Conservation (phyloP, 1,140 invertebrate species). For the Eubasilissa regina region DNA sequence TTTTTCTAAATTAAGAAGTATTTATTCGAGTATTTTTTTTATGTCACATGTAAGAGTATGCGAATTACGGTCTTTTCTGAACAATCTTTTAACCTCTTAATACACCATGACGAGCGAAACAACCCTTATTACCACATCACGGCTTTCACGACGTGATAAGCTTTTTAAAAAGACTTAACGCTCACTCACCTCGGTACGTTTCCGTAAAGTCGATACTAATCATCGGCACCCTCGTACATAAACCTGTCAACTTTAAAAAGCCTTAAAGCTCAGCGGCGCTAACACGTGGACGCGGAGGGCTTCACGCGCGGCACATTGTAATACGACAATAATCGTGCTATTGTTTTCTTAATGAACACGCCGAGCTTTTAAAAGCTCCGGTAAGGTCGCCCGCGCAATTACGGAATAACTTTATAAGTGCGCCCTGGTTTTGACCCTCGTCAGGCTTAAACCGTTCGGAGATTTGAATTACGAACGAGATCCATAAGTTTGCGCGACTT, state of each 20-base stretch:
- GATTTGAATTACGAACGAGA: conserved; percentile 11
- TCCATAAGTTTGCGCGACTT: conserved; percentile 5
- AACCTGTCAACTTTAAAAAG: conserved; percentile 46
- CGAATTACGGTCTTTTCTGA: too few relatives aligned
- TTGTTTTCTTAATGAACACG: conserved; percentile 45
- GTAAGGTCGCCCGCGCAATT: conserved; percentile 29
- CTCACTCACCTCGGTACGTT: conserved; percentile 13
- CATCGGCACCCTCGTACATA: conserved; percentile 22
- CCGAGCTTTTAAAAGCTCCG: conserved; percentile 41
- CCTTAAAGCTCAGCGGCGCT: neutral
- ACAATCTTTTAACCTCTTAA: neutral
- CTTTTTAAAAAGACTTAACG: conserved; percentile 4
- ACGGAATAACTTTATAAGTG: conserved; percentile 21
- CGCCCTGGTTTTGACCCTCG: conserved; percentile 21
- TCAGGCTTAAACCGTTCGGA: conserved; percentile 1
- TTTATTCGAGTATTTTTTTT: too few relatives aligned
- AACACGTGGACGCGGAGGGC: conserved; percentile 34
- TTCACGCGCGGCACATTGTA: conserved; percentile 42
- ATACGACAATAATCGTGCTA: conserved; percentile 42
- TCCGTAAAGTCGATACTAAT: conserved; percentile 25
- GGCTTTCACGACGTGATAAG: conserved; percentile 23
- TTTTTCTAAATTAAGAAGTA: too few relatives aligned
- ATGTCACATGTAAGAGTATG: too few relatives aligned
- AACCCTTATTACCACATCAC: conserved; percentile 18
- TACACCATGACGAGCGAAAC: neutral